Base-by-base conservation (phyloP, 2,888 invertebrate species). In the Tiliacea citrago region DNA sequence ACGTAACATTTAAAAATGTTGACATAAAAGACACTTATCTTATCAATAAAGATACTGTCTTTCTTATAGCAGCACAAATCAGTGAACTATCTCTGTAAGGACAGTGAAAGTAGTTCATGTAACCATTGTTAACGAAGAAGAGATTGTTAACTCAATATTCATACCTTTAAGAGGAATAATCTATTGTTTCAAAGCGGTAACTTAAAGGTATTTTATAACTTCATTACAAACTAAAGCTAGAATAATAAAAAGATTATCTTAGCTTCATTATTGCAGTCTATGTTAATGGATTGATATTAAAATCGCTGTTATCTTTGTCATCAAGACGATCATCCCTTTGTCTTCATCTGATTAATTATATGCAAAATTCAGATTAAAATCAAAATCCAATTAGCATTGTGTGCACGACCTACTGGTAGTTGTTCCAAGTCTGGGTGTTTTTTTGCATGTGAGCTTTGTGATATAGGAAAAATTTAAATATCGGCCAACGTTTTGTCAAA, bases 51-150 rank as follows among this genome's bases (percentile, higher is more conserved):
- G 39, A 18, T 10, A 47, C 1, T 42, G 21, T 16, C 9, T 10
- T 18, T 18, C 18, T 61, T 65, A 51, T 35, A 63, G 12, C 10
- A 53, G n/a, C 10, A n/a, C 45, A 51, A 51, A 55, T 62, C 73
- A 73, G 18, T 62, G 42, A 69, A 57, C 49, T 12, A 55, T 58
- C 62, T 76, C 45, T 45, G 3, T 29, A 72, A 61, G 72, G 68
- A 77, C 55, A 81, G 80, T 72, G 80, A 80, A 80, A 80, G 80
- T 81, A 55, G n/a, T 47, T 49, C 65, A 51, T 18, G 63, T 67
- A 55, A 55, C 55, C 18, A 80, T 80, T 77, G 72, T 80, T 68
- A 60, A 18, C 9, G 7, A 51, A 76, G 12, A 68, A 21, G 24
- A 72, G 55, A 72, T 47, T 47, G 55, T 45, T 49, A 24, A 68